Conservation (phyloP, 2,113 vertebrate genomes). For the Panthera leo region DNA sequence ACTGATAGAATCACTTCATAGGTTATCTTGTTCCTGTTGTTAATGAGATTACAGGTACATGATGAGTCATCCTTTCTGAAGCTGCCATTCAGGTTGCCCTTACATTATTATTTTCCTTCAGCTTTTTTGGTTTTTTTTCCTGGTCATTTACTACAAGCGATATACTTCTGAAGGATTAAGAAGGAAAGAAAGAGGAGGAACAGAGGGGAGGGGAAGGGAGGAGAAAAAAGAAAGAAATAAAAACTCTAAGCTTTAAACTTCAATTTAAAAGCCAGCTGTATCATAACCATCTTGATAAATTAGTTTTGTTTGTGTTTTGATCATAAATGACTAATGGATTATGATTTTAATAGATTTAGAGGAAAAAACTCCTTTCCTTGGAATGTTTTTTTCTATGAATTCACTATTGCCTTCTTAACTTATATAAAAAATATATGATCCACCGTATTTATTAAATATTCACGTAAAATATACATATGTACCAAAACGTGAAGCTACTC, state of each 20-base stretch:
- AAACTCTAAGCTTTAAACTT: not conserved
- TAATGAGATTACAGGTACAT: not conserved
- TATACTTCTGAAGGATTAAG: not conserved
- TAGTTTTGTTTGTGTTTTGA: not conserved
- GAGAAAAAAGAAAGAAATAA: not conserved
- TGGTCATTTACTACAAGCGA: not conserved
- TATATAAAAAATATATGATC: not conserved
- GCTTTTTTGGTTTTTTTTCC: not conserved
- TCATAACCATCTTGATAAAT: not conserved
- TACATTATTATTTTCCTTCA: not conserved
- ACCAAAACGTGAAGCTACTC: not conserved
- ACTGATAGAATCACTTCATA: not conserved
- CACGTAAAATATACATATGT: not conserved
- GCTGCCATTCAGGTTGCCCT: not conserved
- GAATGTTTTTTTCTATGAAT: not conserved
- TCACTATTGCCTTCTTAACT: not conserved
- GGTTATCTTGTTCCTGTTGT: not conserved
- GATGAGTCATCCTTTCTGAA: not conserved
- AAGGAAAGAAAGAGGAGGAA: not conserved
- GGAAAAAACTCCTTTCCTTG: not conserved
- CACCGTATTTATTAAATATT: not conserved
- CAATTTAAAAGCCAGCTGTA: not conserved
- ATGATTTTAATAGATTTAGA: not conserved
- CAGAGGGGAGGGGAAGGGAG: no score
- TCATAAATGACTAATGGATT: slow-evolving; percentile 20